Conservation (phyloP, 2,888 invertebrate genomes). For the Stenotaenia linearis region DNA sequence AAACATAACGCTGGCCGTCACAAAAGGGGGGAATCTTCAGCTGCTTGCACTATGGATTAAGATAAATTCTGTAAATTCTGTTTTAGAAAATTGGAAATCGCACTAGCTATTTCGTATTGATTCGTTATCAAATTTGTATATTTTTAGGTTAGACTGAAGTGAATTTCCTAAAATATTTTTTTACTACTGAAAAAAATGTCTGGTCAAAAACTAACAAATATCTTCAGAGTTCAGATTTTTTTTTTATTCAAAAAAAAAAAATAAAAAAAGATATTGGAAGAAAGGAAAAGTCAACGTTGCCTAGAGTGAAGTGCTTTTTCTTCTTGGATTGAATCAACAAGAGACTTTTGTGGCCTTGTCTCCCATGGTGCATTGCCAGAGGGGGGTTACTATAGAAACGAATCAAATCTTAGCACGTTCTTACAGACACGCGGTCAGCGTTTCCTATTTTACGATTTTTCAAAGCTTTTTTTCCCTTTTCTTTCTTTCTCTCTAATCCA, state of each 20-base stretch:
- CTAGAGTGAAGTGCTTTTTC: conserved; percentile 9
- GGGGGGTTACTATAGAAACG: conserved; percentile 9
- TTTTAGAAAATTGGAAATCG: background rate
- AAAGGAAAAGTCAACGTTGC: conserved; percentile 9
- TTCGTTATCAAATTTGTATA: no score
- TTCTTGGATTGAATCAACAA: conserved; percentile 4
- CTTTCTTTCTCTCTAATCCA: background rate
- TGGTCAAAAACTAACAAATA: no score
- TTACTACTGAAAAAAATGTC: no score
- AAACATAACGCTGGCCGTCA: no score
- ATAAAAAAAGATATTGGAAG: background rate
- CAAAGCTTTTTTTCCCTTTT: background rate
- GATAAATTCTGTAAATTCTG: background rate
- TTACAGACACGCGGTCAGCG: conserved; percentile 4
- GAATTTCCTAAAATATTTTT: no score
- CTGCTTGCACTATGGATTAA: background rate
- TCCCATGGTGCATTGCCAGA: background rate
- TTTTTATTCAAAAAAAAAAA: no score
- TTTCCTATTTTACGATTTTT: conserved; percentile 9
- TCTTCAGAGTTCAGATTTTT: background rate
- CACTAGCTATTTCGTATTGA: no score
- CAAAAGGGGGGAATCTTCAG: no score
- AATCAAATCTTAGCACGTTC: conserved; percentile 4
- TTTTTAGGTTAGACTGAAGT: no score
- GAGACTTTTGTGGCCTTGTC: conserved; percentile 9